Evolutionary conservation across 2,888 invertebrate genomes (phyloP).

Genomic region (Philonicus albiceps): DNA sequence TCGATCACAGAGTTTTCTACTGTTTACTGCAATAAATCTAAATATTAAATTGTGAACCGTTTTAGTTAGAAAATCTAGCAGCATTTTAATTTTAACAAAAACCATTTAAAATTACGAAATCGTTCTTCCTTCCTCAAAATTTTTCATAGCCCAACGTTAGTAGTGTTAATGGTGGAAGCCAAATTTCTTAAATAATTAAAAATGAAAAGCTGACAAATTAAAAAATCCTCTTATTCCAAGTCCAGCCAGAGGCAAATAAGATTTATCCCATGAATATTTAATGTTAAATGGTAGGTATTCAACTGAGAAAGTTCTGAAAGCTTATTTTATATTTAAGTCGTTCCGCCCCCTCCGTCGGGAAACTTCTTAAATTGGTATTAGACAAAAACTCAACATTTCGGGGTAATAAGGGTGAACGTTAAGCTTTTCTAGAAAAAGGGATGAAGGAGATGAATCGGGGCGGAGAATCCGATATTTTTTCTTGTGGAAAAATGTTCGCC

Average conservation of each 20-base stretch:
- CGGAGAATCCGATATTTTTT: slow-evolving; percentile 25
- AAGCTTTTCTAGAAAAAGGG: background rate
- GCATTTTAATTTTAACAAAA: background rate
- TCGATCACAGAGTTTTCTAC: too few species aligned
- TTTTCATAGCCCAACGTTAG: background rate
- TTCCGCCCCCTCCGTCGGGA: background rate
- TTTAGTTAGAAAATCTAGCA: too few species aligned
- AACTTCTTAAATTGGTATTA: slow-evolving; percentile 36
- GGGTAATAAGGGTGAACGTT: slow-evolving; percentile 33
- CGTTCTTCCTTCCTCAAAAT: background rate
- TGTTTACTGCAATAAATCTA: too few species aligned
- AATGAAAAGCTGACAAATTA: background rate
- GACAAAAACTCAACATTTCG: slow-evolving; percentile 18
- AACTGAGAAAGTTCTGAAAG: slow-evolving; percentile 49
- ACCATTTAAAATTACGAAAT: background rate
- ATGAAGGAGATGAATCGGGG: slow-evolving; percentile 7
- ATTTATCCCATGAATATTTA: slow-evolving; percentile 48
- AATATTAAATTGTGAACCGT: too few species aligned
- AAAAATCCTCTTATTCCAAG: background rate
- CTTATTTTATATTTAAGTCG: slow-evolving; percentile 48
- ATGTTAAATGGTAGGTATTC: slow-evolving; percentile 52
- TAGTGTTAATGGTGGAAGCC: background rate
- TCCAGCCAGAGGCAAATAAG: slow-evolving; percentile 35
- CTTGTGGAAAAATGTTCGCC: slow-evolving; percentile 28
- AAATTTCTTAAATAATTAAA: slow-evolving; percentile 19